Evolutionary conservation across 2,113 vertebrate species (phyloP).

Genomic region (Nesospiza acunhae): DNA sequence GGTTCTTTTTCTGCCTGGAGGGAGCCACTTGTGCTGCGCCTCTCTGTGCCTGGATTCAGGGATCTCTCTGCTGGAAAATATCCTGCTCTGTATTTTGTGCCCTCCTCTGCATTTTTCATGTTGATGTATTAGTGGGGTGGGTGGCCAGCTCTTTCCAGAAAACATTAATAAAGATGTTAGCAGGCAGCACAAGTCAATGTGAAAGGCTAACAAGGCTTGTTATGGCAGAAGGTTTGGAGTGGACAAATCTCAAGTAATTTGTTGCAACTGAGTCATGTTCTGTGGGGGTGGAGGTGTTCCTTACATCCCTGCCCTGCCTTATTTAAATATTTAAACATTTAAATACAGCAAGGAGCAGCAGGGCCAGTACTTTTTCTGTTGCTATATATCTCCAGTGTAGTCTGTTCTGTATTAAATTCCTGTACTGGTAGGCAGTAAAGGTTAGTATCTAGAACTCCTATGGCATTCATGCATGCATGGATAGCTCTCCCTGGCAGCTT

Average conservation of each 20-base stretch:
- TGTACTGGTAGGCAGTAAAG: neutral
- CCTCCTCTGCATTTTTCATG: neutral
- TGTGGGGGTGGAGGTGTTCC: neutral
- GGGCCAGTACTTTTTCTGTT: neutral
- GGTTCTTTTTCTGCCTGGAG: neutral
- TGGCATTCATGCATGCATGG: neutral
- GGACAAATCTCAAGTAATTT: conserved; percentile 8
- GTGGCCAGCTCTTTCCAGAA: neutral
- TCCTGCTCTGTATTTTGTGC: neutral
- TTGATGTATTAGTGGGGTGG: neutral
- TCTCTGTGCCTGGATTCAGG: neutral
- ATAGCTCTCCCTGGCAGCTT: neutral
- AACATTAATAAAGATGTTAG: neutral
- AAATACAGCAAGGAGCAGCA: neutral
- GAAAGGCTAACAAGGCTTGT: neutral
- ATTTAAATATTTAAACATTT: neutral
- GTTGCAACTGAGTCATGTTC: conserved; percentile 9
- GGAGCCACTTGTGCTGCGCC: neutral
- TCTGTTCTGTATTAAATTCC: neutral
- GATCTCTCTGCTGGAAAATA: neutral
- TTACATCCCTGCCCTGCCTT: neutral
- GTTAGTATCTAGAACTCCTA: neutral
- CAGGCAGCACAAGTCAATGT: neutral
- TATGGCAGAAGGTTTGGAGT: neutral
- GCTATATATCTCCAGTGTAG: neutral